These are phyloP conservation scores for Peromyscus eremicus DNA, from an alignment of 2,797 vertebrate species.

Conservation along the genomic window DNA sequence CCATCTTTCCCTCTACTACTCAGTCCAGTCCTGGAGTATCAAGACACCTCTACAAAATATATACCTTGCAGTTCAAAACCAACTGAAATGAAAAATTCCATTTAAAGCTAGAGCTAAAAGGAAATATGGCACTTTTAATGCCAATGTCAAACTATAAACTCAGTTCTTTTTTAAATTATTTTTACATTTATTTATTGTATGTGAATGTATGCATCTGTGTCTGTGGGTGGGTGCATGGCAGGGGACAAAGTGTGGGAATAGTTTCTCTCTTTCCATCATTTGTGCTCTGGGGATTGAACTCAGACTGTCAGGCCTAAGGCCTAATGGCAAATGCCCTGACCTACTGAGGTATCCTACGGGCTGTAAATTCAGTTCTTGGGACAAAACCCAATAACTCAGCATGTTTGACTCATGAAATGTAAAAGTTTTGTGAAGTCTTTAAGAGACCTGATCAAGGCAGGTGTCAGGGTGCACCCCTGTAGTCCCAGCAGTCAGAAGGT, in stretches of 20 bases:
- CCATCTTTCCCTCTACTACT: background rate
- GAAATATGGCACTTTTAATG: constrained; percentile 3
- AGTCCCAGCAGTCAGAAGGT: background rate
- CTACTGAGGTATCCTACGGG: background rate
- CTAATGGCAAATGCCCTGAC: background rate
- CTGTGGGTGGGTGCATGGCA: background rate
- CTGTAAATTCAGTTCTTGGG: constrained; percentile 2
- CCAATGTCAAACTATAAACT: constrained; percentile 48
- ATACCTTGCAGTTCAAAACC: constrained; percentile 1
- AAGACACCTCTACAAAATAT: constrained; percentile 29
- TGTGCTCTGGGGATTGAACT: background rate
- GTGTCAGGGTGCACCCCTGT: background rate
- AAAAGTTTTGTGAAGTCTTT: constrained; percentile 48
- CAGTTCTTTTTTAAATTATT: background rate
- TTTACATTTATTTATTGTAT: background rate
- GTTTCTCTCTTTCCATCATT: background rate
- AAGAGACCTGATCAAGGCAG: constrained; percentile 7
- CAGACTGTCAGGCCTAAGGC: background rate
- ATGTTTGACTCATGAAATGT: constrained; percentile 33
- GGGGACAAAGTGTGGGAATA: background rate
- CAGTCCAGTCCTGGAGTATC: background rate
- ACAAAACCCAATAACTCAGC: constrained; percentile 56
- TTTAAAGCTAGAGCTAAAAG: constrained; percentile 25
- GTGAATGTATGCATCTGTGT: background rate
- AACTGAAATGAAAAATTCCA: constrained; percentile 51